Evolutionary conservation across 2,888 invertebrate species (phyloP).

Genomic region (Pheosia gnoma): DNA sequence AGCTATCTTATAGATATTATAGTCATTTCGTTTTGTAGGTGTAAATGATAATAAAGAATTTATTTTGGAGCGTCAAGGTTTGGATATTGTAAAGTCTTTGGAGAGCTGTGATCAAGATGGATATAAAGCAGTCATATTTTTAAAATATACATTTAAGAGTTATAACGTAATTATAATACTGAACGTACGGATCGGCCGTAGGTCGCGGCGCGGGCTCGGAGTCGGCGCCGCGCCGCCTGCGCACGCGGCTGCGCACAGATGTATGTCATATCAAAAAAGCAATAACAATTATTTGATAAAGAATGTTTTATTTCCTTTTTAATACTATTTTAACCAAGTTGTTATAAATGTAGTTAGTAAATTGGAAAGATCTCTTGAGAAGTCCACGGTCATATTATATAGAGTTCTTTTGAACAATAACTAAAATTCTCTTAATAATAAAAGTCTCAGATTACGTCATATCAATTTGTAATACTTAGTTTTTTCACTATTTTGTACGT

Average conservation of each 20-base stretch:
- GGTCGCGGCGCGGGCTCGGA: constrained; percentile 27
- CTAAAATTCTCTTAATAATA: constrained; percentile 59
- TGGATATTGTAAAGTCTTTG: constrained; percentile 81
- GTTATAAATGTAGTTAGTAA: constrained; percentile 81
- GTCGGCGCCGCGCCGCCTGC: constrained; percentile 14
- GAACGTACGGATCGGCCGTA: constrained; percentile 60
- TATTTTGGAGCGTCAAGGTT: constrained; percentile 81
- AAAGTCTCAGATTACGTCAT: constrained; percentile 72
- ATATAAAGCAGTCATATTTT: constrained; percentile 84
- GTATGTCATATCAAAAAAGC: constrained; percentile 82
- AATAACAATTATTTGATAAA: constrained; percentile 83
- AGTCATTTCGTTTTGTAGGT: constrained; percentile 84
- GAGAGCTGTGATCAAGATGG: constrained; percentile 83
- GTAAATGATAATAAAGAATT: constrained; percentile 80
- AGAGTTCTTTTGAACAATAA: constrained; percentile 81
- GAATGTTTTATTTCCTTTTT: constrained; percentile 72
- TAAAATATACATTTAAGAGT: constrained; percentile 81
- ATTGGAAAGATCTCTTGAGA: constrained; percentile 77
- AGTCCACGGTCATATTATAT: constrained; percentile 75
- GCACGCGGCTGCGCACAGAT: constrained; percentile 59
- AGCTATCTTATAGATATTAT: constrained; percentile 81
- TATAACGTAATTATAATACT: constrained; percentile 77
- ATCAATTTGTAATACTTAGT: constrained; percentile 68
- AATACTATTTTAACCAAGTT: constrained; percentile 82
- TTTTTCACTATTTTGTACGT: constrained; percentile 59